Base-by-base conservation (phyloP, 2,797 vertebrate species). In the Hyperoplus lanceolatus region DNA sequence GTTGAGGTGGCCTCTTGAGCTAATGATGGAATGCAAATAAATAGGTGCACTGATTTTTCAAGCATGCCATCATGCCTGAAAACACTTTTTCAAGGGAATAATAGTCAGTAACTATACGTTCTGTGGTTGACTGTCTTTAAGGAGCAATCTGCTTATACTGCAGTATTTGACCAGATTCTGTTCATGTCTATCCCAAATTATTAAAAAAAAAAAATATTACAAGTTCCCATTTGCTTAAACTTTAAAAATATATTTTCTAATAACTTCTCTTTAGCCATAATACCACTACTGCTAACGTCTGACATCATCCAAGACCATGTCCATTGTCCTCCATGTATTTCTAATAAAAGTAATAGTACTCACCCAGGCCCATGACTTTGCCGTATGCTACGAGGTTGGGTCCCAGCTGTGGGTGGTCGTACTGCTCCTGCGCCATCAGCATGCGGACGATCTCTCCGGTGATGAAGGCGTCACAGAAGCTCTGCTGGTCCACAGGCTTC, bases 301-400 rank as follows among this genome's bases (percentile, higher is more conserved):
- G 15, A 36, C 8, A 53, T 14, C 2, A 55, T 18, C 9, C 2
- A 18, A 16, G 42, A 50, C 21, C 21, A 14, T 46, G 49, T n/a
- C 21, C 8, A 51, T 4, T 14, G 1, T 7, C 12, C 50, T 8
- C 49, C 1, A 4, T 16, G n/a, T 54, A 45, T 57, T 69, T 39
- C 12, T 46, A 51, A 66, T 51, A 45, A 50, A 15, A 55, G n/a
- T 12, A 75, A 50, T 1, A 54, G 60, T 8, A 74, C 21, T 89
- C 62, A 95, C 94, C 89, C 18, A 93, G 75, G 58, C 94, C 95
- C 94, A 94, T 92, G 86, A 95, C 87, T 86, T 91, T 94, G 39
- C 90, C 94, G 38, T 94, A 81, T 6, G 90, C 91, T 5, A 89
- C 89, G 18, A 95, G 88, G 77, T 79, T 92, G 62, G 79, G 71